Conservation (phyloP, 2,888 invertebrate species). For the Perdita meconis region DNA sequence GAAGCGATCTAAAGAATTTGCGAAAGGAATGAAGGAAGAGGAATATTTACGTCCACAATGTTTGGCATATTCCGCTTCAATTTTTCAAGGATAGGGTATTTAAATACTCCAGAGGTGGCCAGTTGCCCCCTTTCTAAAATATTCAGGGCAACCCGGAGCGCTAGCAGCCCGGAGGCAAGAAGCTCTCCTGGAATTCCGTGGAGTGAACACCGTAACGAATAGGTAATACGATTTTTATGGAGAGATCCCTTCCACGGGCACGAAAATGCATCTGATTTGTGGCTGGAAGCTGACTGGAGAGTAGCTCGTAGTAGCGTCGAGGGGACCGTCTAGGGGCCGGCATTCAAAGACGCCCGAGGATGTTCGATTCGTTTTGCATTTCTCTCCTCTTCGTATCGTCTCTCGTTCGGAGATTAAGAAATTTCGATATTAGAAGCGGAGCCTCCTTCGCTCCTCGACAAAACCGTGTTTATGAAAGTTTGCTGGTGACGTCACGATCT, state of each 20-base stretch:
- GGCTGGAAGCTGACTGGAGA: conserved; percentile 63
- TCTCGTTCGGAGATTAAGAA: conserved; percentile 63
- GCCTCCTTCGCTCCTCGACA: no score
- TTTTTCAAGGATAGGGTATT: neutral
- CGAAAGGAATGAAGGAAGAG: no score
- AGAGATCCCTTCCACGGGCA: conserved; percentile 74
- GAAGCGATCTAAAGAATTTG: no score
- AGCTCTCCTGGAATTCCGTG: conserved; percentile 74
- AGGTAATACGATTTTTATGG: conserved; percentile 84
- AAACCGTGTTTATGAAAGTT: conserved; percentile 25
- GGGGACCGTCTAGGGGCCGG: conserved; percentile 50
- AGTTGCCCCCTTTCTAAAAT: neutral
- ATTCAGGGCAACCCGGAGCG: neutral
- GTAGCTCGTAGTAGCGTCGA: conserved; percentile 23
- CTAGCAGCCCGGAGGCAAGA: conserved; percentile 45
- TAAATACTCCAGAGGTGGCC: neutral
- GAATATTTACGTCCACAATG: no score
- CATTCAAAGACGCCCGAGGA: conserved; percentile 49
- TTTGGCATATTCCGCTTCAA: neutral
- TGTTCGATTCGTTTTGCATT: conserved; percentile 65
- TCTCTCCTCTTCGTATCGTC: conserved; percentile 39
- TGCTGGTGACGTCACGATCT: neutral
- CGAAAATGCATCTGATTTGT: conserved; percentile 82
- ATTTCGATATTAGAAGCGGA: conserved; percentile 55
- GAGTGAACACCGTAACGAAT: conserved; percentile 82